Percentiles rank a stretch among this genome's conserved stretches.
phyloP scores from a whole-genome alignment of 2,888 invertebrate species.

The Ceraclea dissimilis region DNA sequence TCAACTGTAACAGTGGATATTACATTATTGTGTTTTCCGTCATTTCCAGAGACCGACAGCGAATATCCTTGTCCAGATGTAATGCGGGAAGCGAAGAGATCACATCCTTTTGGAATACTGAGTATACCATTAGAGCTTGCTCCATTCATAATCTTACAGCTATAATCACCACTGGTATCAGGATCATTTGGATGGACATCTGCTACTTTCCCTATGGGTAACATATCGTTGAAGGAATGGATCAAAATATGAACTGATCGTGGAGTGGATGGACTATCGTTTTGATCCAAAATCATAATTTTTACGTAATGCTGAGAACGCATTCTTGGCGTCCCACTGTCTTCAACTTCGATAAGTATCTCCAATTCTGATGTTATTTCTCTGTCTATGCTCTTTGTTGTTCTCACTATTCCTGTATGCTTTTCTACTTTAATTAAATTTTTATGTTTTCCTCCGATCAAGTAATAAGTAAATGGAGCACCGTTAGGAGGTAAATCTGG shows the following conservation, averaged over 20 bases:
- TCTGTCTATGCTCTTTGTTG: slow-evolving; percentile 73
- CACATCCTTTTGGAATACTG: slow-evolving; percentile 69
- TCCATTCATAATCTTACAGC: slow-evolving; percentile 68
- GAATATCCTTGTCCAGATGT: slow-evolving; percentile 67
- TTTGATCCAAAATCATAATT: slow-evolving; percentile 76
- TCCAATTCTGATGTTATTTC: slow-evolving; percentile 70
- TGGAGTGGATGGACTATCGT: slow-evolving; percentile 83
- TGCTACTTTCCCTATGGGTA: slow-evolving; percentile 78
- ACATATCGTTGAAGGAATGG: slow-evolving; percentile 66
- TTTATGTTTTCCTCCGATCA: slow-evolving; percentile 72
- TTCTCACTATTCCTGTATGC: slow-evolving; percentile 72
- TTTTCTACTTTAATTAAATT: slow-evolving; percentile 69
- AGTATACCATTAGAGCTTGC: slow-evolving; percentile 54
- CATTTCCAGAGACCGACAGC: slow-evolving; percentile 78
- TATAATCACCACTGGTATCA: slow-evolving; percentile 83
- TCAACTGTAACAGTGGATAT: slow-evolving; percentile 79
- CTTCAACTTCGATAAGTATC: slow-evolving; percentile 76
- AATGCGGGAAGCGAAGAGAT: slow-evolving; percentile 66
- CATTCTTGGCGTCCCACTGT: slow-evolving; percentile 79
- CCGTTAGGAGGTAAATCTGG: slow-evolving; percentile 86
- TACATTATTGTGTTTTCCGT: slow-evolving; percentile 82
- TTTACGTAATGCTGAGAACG: slow-evolving; percentile 70
- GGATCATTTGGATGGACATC: slow-evolving; percentile 89
- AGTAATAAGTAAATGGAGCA: slow-evolving; percentile 76
- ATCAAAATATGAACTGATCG: slow-evolving; percentile 75